A percentile compares a stretch with the other conserved stretches of the same genome.
Conservation (phyloP, 2,888 invertebrate genomes). For the Gastrophysa polygoni region DNA sequence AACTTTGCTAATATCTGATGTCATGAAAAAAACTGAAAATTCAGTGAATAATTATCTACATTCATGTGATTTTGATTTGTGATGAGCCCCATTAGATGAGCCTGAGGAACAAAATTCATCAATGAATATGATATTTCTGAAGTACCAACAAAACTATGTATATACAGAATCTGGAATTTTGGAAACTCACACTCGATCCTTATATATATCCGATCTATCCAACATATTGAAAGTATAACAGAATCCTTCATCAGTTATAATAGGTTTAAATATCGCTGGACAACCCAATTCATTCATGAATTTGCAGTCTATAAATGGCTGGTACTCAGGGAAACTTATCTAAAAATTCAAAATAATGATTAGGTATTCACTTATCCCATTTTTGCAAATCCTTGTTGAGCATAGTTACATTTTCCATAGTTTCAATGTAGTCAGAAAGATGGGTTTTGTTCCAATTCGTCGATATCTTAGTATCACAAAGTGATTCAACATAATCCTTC, state of each 20-base stretch:
- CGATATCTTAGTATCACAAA: not conserved
- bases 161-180: too few relatives aligned
- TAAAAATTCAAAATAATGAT: not conserved
- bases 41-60: too few relatives aligned
- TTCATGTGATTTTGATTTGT: too few relatives aligned
- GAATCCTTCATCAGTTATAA: conserved; percentile 74
- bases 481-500: not conserved
- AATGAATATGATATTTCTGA: too few relatives aligned
- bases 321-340: not conserved
- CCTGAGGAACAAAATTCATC: too few relatives aligned
- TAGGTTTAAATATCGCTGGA: conserved; percentile 38
- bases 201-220: conserved; percentile 64
- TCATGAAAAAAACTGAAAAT: too few relatives aligned
- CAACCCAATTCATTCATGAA: conserved; percentile 25
- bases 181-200: conserved; percentile 61
- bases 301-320: not conserved
- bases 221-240: conserved; percentile 74
- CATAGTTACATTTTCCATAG: not conserved
- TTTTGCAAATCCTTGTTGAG: not conserved
- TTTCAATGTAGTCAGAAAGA: not conserved
- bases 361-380: too few relatives aligned
- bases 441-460: not conserved
- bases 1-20: too few relatives aligned
- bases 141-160: too few relatives aligned
- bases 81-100: too few relatives aligned